These are phyloP conservation scores for Opisthocomus hoazin DNA, from an alignment of 2,113 vertebrate genomes.

Conservation along the genomic window DNA sequence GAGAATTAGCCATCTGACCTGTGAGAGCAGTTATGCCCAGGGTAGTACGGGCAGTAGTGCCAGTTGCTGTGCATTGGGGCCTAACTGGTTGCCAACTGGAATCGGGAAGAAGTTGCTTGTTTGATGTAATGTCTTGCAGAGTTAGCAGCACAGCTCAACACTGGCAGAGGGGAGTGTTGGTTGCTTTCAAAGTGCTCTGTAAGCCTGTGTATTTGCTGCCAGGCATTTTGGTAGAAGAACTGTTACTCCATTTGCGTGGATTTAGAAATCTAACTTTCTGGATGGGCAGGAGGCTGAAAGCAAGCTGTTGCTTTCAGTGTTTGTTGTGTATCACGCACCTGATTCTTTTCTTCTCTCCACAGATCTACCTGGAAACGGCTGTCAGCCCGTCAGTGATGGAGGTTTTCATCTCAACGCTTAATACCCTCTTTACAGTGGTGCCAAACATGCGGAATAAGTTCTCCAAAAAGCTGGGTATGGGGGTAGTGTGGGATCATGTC, in stretches of 20 bases:
- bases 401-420: constrained; percentile 81
- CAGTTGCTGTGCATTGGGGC: not conserved
- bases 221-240: not conserved
- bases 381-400: constrained; percentile 76
- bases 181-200: not conserved
- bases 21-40: not conserved
- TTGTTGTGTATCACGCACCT: not conserved
- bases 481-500: not conserved
- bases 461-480: constrained; percentile 87
- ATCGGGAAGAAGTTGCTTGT: not conserved
- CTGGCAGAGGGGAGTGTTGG: not conserved
- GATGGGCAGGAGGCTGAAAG: not conserved
- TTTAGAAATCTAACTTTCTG: not conserved
- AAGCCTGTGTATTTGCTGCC: not conserved
- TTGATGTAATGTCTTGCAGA: not conserved
- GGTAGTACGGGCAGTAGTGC: not conserved
- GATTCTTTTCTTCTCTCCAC: constrained; percentile 21
- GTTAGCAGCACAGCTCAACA: not conserved
- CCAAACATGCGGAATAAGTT: constrained; percentile 82
- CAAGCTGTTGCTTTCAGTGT: not conserved
- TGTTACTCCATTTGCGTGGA: not conserved
- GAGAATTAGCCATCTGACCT: not conserved
- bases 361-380: constrained; percentile 78
- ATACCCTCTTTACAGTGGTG: constrained; percentile 78
- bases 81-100: not conserved